Evolutionary conservation across 1,140 invertebrate genomes (phyloP), one percentile per base, ranked within the genome.

Genomic region (Asbolus verrucosus): DNA sequence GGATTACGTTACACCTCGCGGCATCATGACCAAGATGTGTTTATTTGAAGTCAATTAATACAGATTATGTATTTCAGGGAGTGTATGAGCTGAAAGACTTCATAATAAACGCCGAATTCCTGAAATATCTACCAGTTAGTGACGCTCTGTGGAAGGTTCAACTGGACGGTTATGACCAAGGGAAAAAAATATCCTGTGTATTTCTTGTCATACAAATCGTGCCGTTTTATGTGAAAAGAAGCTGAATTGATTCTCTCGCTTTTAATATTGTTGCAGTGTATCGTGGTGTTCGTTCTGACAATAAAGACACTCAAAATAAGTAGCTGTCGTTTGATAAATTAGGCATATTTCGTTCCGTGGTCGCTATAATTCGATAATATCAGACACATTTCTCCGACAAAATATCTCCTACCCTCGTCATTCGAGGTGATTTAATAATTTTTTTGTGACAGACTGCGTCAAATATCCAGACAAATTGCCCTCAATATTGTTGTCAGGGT

Each of bases 31-130:
- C n/a, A n/a, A n/a, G n/a, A n/a, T n/a, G n/a, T n/a, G n/a, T n/a
- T n/a, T n/a, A n/a, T n/a, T n/a, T n/a, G n/a, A n/a, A n/a, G n/a
- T n/a, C n/a, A n/a, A n/a, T n/a, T n/a, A n/a, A n/a, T n/a, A n/a
- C n/a, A n/a, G n/a, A n/a, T n/a, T n/a, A n/a, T 66, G 68, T 50
- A 24, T 75, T 76, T 67, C 46, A 77, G 76, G 73, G 67, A 1
- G 31, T 46, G 1, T 77, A 77, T 31, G 46, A 39, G 18, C n/a
- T 69, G 2, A 60, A 54, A 1, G 63, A 75, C 15, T 39, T 27
- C 6, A 46, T 65, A n/a, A 43, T 77, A 6, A 67, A n/a, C 2
- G 24, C 71, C 6, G 70, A 72, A 33, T 60, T 72, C 38, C 31
- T 77, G 11, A 54, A 54, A 1, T 72, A 43, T 31, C 6, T 76